Evolutionary conservation across 2,888 invertebrate species (phyloP).

Genomic region (Tetragonisca angustula): DNA sequence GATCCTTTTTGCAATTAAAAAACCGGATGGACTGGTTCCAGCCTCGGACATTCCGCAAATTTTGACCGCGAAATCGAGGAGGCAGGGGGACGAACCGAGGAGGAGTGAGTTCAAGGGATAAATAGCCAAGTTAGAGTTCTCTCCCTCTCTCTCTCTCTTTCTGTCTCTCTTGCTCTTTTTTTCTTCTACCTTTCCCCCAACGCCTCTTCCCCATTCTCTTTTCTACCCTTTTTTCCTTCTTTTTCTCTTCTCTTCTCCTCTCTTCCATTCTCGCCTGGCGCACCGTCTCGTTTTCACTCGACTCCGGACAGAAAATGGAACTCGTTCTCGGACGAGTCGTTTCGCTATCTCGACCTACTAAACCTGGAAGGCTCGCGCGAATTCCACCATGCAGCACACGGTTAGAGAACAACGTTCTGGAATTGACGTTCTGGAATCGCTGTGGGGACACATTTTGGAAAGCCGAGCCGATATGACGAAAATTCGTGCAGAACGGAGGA

Average conservation of each 20-base stretch:
- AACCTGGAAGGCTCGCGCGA: constrained; percentile 11
- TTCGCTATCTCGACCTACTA: constrained; percentile 60
- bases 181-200: background rate
- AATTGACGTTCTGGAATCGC: no score
- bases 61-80: constrained; percentile 81
- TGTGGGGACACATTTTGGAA: no score
- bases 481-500: no score
- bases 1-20: constrained; percentile 84
- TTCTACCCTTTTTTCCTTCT: no score
- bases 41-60: constrained; percentile 83
- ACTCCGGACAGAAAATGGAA: constrained; percentile 66
- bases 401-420: background rate
- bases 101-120: constrained; percentile 69
- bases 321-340: constrained; percentile 59
- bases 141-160: constrained; percentile 17
- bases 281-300: constrained; percentile 29
- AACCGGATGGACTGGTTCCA: constrained; percentile 83
- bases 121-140: constrained; percentile 72
- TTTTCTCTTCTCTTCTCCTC: no score
- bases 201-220: no score
- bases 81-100: constrained; percentile 58
- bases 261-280: background rate
- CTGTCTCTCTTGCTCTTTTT: constrained; percentile 5
- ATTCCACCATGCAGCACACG: background rate
- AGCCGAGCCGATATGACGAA: background rate